Conservation (phyloP, 37 sponge, comb jelly and placozoan genomes). For the Spongilla lacustris region DNA sequence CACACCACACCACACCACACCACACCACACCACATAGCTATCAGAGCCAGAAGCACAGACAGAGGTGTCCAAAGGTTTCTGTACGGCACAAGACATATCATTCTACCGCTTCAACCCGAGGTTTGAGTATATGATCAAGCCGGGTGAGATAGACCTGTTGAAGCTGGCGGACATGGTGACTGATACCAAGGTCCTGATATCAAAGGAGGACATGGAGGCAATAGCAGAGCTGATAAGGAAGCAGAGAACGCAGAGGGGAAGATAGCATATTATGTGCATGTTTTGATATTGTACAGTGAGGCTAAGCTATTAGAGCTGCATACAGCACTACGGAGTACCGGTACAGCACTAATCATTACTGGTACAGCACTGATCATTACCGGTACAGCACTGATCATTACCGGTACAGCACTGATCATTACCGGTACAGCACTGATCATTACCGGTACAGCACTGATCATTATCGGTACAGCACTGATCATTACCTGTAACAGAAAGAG, state of each 20-base stretch:
- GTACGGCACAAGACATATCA: not conserved
- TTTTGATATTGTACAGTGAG: too few relatives aligned
- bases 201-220: not conserved
- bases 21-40: not conserved
- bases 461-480: too few relatives aligned
- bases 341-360: too few relatives aligned
- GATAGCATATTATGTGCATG: not conserved
- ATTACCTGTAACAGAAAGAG: too few relatives aligned
- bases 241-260: not conserved
- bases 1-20: not conserved
- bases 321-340: too few relatives aligned
- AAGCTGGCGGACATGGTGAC: not conserved
- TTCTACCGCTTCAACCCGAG: not conserved
- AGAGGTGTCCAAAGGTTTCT: not conserved
- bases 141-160: not conserved
- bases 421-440: too few relatives aligned
- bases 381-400: too few relatives aligned
- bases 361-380: too few relatives aligned
- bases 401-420: too few relatives aligned
- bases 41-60: not conserved
- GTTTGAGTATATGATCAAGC: not conserved
- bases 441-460: too few relatives aligned
- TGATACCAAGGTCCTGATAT: not conserved
- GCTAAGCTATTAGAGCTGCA: too few relatives aligned
- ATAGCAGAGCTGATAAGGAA: not conserved